Percentiles rank a stretch among this genome's conserved stretches.
Evolutionary conservation across 2,797 vertebrate genomes (phyloP).

Genomic region (Anomalospiza imberbis): DNA sequence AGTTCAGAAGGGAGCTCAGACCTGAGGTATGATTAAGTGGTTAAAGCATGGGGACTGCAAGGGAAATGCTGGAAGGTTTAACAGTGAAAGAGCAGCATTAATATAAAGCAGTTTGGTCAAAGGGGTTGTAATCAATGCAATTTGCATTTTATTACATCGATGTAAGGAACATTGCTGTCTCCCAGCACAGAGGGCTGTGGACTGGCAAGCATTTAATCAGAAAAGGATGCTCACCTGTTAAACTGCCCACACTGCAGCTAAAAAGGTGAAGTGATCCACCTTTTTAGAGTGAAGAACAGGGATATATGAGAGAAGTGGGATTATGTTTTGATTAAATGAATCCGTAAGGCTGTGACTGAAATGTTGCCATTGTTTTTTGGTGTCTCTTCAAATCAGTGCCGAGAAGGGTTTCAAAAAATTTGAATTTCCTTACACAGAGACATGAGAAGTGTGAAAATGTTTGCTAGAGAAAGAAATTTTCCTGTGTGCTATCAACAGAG

Average conservation of each 20-base stretch:
- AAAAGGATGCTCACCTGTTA: background rate
- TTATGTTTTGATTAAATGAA: background rate
- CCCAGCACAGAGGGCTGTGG: background rate
- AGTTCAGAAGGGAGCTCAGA: background rate
- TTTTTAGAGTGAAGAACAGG: background rate
- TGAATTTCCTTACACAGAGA: background rate
- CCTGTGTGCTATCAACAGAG: background rate
- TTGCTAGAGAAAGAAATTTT: background rate
- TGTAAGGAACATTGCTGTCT: background rate
- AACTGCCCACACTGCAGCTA: fast-evolving
- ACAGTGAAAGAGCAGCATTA: background rate
- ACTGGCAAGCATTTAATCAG: background rate
- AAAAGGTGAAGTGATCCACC: background rate
- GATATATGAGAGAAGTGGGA: background rate
- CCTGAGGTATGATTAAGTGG: background rate
- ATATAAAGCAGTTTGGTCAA: background rate
- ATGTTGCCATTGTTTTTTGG: background rate
- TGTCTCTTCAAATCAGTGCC: background rate
- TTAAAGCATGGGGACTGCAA: background rate
- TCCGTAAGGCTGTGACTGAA: background rate
- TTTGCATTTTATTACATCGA: background rate
- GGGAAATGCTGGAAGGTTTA: background rate
- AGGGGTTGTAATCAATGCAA: background rate
- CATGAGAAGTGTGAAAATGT: background rate
- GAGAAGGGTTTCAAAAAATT: background rate